Base-by-base conservation (phyloP, 2,888 invertebrate species). In the Chloroclystis v-ata region DNA sequence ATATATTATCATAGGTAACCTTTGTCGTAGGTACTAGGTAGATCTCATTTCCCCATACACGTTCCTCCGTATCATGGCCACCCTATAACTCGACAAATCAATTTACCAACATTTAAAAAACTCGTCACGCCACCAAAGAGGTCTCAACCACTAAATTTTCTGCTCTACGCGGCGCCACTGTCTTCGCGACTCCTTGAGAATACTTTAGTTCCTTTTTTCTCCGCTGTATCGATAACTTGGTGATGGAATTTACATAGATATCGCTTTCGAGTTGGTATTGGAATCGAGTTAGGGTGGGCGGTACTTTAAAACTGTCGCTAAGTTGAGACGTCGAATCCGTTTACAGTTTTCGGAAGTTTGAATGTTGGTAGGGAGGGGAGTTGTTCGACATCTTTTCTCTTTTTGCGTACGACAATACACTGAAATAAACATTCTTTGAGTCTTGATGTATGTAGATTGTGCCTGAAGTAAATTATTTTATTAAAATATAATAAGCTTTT, bases 261-360 rank as follows among this genome's bases (percentile, higher is more conserved):
- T 79, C 72, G 75, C 69, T 68, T 64, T 25, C 61, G 74, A 82
- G 79, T 82, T 80, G 68, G 75, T 75, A 77, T 77, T 67, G 67
- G 76, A 85, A 86, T 85, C 79, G 84, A 86, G 86, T 87, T 87
- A 85, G 71, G 73, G 72, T 41, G 72, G 69, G 67, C 61, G 65
- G 61, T 78, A 85, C 82, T 86, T 85, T 84, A 82, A 82, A 86
- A 87, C 83, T 87, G 86, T 82, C 86, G 80, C 83, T 82, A 76
- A 82, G 83, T 82, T 78, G 80, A 81, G 78, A 84, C 74, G 79
- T 78, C 81, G 81, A 82, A 84, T 82, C 79, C 80, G 82, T 81
- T 86, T 85, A 83, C 69, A 81, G 77, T 81, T 84, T 81, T 78
- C 65, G 72, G 72, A 69, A 70, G 66, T 74, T 75, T 56, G 61